phyloP scores from a whole-genome alignment of 2,888 invertebrate genomes.

The Cryptocephalus primarius region DNA sequence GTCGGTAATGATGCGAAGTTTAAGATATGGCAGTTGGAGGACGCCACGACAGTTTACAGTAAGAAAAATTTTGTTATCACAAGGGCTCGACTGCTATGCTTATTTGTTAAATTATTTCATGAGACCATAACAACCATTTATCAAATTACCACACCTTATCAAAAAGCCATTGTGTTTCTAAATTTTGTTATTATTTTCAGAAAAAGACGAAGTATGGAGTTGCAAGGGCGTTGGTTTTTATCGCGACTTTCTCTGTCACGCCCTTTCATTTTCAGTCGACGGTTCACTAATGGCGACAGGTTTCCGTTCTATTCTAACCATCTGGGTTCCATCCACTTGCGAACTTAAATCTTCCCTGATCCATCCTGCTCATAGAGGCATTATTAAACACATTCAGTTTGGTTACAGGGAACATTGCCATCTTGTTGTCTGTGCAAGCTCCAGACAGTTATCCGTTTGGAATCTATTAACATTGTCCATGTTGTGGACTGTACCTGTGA shows the following conservation, averaged over 20 bases:
- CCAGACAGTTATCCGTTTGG: slow-evolving; percentile 55
- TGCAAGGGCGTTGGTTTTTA: slow-evolving; percentile 54
- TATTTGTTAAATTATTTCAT: no score
- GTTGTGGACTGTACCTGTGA: slow-evolving; percentile 53
- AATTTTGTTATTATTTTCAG: slow-evolving; percentile 35
- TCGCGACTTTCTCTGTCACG: slow-evolving; percentile 44
- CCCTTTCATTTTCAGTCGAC: slow-evolving; percentile 58
- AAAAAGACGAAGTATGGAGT: slow-evolving; percentile 49
- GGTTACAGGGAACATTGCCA: slow-evolving; percentile 47
- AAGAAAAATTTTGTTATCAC: slow-evolving; percentile 19
- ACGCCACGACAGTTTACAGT: slow-evolving; percentile 45
- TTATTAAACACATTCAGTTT: slow-evolving; percentile 44
- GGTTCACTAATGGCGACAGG: slow-evolving; percentile 65
- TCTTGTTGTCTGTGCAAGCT: slow-evolving; percentile 46
- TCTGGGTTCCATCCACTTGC: slow-evolving; percentile 54
- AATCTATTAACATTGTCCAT: slow-evolving; percentile 58
- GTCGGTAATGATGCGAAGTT: slow-evolving; percentile 57
- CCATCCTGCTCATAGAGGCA: slow-evolving; percentile 28
- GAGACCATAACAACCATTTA: no score
- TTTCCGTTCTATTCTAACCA: slow-evolving; percentile 54
- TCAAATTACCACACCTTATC: no score
- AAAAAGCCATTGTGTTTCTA: no score
- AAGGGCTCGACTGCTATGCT: no score
- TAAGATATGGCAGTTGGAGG: slow-evolving; percentile 57
- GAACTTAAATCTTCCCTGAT: slow-evolving; percentile 47